These are phyloP conservation scores for Leistus spinibarbis DNA, from an alignment of 2,888 invertebrate species.

Conservation along the genomic window DNA sequence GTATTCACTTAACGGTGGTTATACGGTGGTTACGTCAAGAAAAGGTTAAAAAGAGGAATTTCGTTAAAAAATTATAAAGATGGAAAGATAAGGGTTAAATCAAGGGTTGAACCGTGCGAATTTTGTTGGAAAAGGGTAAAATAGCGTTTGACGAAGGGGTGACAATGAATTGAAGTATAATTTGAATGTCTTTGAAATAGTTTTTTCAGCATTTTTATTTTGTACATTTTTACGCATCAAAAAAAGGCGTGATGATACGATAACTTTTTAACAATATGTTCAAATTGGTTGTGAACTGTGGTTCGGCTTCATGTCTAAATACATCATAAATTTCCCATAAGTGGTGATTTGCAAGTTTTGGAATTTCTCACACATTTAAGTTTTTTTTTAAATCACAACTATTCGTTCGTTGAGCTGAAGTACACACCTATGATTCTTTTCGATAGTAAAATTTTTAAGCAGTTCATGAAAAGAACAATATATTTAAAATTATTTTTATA, in stretches of 20 bases:
- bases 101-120: slow-evolving; percentile 31
- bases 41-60: slow-evolving; percentile 23
- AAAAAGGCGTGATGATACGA: slow-evolving; percentile 33
- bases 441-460: too few species aligned
- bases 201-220: not conserved
- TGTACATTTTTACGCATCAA: slow-evolving; percentile 1
- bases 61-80: not conserved
- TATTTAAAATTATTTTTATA: too few species aligned
- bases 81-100: slow-evolving; percentile 11
- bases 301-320: slow-evolving; percentile 15
- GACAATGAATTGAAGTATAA: slow-evolving; percentile 10
- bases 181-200: slow-evolving; percentile 16
- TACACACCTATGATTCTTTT: too few species aligned
- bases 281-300: slow-evolving; percentile 30
- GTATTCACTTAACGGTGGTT: slow-evolving; percentile 17
- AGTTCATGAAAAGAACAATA: too few species aligned
- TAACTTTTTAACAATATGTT: slow-evolving; percentile 25
- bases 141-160: slow-evolving; percentile 12
- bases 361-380: not conserved
- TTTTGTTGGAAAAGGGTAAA: slow-evolving; percentile 20
- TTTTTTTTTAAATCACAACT: too few species aligned
- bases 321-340: slow-evolving; percentile 31
- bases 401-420: too few species aligned
- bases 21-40: slow-evolving; percentile 3
- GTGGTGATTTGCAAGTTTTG: not conserved